These are phyloP conservation scores for Epinephelus lanceolatus DNA, from an alignment of 2,113 vertebrate species.

Conservation along the genomic window DNA sequence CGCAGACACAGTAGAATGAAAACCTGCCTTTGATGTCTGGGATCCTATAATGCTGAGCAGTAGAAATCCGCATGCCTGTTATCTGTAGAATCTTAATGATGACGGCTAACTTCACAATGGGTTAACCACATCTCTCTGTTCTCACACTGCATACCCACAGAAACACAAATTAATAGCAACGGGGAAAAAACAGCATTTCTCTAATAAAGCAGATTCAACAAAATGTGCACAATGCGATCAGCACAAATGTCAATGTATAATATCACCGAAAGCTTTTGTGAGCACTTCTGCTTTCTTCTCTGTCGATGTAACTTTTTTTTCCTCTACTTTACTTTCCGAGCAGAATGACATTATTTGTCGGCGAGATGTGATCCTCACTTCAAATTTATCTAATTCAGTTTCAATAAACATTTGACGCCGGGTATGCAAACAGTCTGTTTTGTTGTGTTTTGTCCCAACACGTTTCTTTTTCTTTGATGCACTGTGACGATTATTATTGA, in stretches of 20 bases:
- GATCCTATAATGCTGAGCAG: constrained; percentile 83
- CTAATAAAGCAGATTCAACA: constrained; percentile 83
- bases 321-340: constrained; percentile 44
- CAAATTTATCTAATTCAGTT: constrained; percentile 37
- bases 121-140: constrained; percentile 80
- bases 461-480: constrained; percentile 14
- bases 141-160: constrained; percentile 70
- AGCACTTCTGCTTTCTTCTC: constrained; percentile 69
- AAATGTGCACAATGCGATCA: constrained; percentile 79
- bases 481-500: constrained; percentile 29
- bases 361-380: constrained; percentile 37
- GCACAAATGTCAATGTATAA: constrained; percentile 81
- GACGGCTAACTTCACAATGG: constrained; percentile 82
- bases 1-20: constrained; percentile 76
- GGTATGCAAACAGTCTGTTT: constrained; percentile 30
- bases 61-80: constrained; percentile 82
- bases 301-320: constrained; percentile 50
- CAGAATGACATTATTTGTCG: constrained; percentile 41
- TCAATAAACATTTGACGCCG: constrained; percentile 18
- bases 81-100: constrained; percentile 85
- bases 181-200: constrained; percentile 60
- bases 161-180: constrained; percentile 82
- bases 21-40: constrained; percentile 83
- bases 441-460: constrained; percentile 38
- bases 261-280: constrained; percentile 73